These are phyloP conservation scores for Athalia cordata DNA, from an alignment of 2,888 invertebrate species.

Conservation along the genomic window DNA sequence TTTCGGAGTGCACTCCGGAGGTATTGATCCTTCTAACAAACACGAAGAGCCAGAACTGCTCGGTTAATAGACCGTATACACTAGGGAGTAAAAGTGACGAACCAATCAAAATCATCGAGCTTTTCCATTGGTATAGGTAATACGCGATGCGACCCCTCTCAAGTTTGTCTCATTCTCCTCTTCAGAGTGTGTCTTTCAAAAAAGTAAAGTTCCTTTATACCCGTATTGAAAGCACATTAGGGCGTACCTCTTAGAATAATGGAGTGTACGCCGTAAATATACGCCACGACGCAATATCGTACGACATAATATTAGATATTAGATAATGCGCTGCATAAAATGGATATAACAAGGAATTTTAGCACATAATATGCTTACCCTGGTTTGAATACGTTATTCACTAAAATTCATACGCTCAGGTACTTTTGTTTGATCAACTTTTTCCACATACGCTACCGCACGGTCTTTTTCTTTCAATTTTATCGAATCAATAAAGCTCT, in stretches of 20 bases:
- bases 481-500: constrained; percentile 15
- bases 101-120: constrained; percentile 29
- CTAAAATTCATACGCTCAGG: not conserved
- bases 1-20: constrained; percentile 23
- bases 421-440: constrained; percentile 15
- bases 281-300: not conserved
- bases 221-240: constrained; percentile 29
- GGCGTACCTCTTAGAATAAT: constrained; percentile 19
- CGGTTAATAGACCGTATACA: constrained; percentile 27
- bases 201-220: not conserved
- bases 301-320: not conserved
- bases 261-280: constrained; percentile 11
- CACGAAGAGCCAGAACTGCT: constrained; percentile 1
- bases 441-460: not conserved
- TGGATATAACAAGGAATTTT: too few relatives aligned
- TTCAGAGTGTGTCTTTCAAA: not conserved
- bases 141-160: constrained; percentile 16
- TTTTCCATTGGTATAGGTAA: not conserved
- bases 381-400: not conserved
- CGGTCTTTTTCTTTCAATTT: not conserved
- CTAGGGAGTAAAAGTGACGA: constrained; percentile 30
- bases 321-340: not conserved
- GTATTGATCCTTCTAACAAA: constrained; percentile 37
- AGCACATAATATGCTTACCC: not conserved
- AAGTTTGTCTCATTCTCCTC: constrained; percentile 10